phyloP scores from a whole-genome alignment of 2,113 vertebrate genomes.

The Toxostoma redivivum region DNA sequence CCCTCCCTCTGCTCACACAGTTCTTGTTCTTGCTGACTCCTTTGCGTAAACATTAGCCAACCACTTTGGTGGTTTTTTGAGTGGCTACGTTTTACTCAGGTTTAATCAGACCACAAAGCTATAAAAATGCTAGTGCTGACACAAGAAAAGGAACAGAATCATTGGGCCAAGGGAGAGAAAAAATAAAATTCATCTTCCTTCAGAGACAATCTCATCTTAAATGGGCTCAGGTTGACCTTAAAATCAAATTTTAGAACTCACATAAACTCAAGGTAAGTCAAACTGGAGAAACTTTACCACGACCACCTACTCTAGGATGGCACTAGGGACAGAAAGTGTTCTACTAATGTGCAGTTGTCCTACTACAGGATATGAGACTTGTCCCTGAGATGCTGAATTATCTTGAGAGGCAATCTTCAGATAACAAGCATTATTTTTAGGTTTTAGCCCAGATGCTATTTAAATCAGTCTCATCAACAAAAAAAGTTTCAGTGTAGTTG shows the following conservation, averaged over 20 bases:
- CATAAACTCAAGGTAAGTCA: neutral
- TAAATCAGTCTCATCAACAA: neutral
- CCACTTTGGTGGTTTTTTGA: neutral
- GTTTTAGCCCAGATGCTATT: neutral
- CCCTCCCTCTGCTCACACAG: accelerated
- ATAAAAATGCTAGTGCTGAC: neutral
- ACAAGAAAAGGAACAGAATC: neutral
- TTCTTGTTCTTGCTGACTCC: neutral
- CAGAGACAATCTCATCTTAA: neutral
- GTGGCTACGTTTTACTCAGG: neutral
- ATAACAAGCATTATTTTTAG: neutral
- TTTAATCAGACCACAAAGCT: neutral
- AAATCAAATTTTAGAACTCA: neutral
- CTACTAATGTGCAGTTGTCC: neutral
- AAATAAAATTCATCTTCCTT: neutral
- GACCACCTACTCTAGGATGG: neutral
- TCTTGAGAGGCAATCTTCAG: neutral
- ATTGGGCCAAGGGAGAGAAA: neutral
- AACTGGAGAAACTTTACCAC: neutral
- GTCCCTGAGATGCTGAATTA: neutral
- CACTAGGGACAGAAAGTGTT: neutral
- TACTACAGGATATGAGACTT: neutral
- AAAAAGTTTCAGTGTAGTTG: neutral
- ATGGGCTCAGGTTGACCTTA: neutral
- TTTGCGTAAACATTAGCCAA: neutral